Percentiles rank a stretch among this genome's conserved stretches.
phyloP scores from a whole-genome alignment of 2,113 vertebrate genomes.

The Vimba vimba region DNA sequence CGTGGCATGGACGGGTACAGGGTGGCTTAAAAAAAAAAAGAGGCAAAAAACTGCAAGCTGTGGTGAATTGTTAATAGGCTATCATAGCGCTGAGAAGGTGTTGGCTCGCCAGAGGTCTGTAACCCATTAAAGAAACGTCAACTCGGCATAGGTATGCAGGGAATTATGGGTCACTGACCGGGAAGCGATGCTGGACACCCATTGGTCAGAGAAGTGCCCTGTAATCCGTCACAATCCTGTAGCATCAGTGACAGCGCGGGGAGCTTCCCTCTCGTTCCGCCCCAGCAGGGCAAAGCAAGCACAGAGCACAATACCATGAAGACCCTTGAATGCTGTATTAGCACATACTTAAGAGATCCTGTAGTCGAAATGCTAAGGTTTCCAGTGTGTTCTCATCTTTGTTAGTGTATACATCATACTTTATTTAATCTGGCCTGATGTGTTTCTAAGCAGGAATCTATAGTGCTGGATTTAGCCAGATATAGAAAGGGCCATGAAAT shows the following conservation, averaged over 20 bases:
- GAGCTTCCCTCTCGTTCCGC: constrained; percentile 71
- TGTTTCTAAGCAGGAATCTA: not conserved
- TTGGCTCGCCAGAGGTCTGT: constrained; percentile 72
- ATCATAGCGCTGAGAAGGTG: constrained; percentile 75
- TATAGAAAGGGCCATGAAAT: not conserved
- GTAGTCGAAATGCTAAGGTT: not conserved
- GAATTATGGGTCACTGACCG: constrained; percentile 81
- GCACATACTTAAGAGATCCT: not conserved
- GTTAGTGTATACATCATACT: not conserved
- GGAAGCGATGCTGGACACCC: constrained; percentile 69
- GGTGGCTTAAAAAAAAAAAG: constrained; percentile 4
- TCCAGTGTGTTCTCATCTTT: not conserved
- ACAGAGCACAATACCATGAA: constrained; percentile 14
- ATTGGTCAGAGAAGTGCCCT: constrained; percentile 72
- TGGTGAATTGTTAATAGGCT: constrained; percentile 81
- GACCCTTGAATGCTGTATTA: not conserved
- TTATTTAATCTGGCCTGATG: not conserved
- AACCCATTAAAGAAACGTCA: constrained; percentile 82
- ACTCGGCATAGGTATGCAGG: constrained; percentile 75
- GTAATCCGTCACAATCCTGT: constrained; percentile 80
- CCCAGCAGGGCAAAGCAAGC: constrained; percentile 47
- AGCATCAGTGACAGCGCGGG: constrained; percentile 76
- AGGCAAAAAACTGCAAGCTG: constrained; percentile 73
- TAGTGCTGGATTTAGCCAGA: not conserved
- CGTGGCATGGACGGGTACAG: constrained; percentile 25